Conservation (phyloP, 2,888 invertebrate species). For the Megalurothrips usitatus region DNA sequence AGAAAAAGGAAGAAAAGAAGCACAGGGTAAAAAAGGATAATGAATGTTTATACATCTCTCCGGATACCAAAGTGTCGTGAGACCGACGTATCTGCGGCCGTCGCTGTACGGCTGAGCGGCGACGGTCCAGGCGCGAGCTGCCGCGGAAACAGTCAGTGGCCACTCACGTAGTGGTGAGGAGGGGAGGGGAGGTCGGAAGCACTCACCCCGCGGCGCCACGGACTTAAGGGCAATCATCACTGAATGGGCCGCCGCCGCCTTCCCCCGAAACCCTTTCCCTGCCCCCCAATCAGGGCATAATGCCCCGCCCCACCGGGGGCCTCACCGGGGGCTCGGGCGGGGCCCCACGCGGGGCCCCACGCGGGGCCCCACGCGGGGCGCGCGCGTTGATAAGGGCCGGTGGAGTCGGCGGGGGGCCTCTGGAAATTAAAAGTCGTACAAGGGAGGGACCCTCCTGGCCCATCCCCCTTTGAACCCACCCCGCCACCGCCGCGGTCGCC, state of each 20-base stretch:
- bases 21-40: too few species aligned
- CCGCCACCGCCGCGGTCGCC: background rate
- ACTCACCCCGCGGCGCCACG: background rate
- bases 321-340: background rate
- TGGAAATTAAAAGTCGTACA: background rate
- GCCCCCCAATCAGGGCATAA: slow-evolving; percentile 17
- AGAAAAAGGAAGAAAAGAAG: too few species aligned
- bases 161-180: too few species aligned
- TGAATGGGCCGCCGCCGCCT: background rate
- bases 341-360: background rate
- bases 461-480: background rate
- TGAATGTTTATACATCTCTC: too few species aligned
- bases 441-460: background rate
- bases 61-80: too few species aligned
- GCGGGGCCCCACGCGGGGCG: background rate
- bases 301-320: background rate
- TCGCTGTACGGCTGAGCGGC: too few species aligned
- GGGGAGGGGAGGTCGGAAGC: background rate
- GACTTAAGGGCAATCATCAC: slow-evolving; percentile 11
- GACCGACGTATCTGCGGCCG: too few species aligned
- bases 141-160: too few species aligned
- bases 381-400: background rate
- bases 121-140: too few species aligned
- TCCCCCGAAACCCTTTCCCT: background rate
- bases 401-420: background rate